These are phyloP conservation scores for Cnemophilus loriae DNA, from an alignment of 2,113 vertebrate genomes.

Conservation along the genomic window DNA sequence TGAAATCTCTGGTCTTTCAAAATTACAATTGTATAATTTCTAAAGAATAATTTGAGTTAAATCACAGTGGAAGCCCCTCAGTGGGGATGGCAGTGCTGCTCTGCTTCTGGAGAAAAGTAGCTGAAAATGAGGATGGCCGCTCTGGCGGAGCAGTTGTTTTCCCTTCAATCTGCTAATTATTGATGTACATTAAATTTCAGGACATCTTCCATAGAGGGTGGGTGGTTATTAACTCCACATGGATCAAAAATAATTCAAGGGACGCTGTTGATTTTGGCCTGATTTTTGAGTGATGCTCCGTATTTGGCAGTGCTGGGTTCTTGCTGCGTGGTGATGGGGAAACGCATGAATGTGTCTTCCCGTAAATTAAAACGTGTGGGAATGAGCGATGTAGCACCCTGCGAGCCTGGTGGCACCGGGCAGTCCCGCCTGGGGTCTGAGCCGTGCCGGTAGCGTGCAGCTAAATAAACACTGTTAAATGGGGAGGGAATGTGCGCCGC, in stretches of 20 bases:
- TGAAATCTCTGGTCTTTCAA: neutral
- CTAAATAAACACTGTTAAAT: neutral
- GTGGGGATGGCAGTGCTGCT: neutral
- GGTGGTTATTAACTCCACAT: neutral
- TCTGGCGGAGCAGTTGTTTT: neutral
- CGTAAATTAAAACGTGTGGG: rapidly evolving
- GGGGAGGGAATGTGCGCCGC: neutral
- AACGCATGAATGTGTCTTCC: neutral
- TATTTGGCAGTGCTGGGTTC: neutral
- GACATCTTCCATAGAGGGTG: rapidly evolving
- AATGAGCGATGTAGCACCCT: rapidly evolving
- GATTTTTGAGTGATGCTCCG: neutral
- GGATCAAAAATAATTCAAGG: neutral
- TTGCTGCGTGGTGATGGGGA: neutral
- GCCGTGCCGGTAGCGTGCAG: neutral
- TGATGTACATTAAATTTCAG: neutral
- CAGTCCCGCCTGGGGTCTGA: rapidly evolving
- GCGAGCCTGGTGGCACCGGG: neutral
- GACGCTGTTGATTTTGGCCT: neutral
- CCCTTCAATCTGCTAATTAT: neutral
- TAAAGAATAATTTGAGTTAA: neutral
- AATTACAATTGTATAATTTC: neutral
- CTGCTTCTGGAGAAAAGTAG: neutral
- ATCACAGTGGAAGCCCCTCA: neutral
- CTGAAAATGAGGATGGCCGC: neutral